Conservation (phyloP, 1,140 invertebrate genomes). For the Drosophila eugracilis region DNA sequence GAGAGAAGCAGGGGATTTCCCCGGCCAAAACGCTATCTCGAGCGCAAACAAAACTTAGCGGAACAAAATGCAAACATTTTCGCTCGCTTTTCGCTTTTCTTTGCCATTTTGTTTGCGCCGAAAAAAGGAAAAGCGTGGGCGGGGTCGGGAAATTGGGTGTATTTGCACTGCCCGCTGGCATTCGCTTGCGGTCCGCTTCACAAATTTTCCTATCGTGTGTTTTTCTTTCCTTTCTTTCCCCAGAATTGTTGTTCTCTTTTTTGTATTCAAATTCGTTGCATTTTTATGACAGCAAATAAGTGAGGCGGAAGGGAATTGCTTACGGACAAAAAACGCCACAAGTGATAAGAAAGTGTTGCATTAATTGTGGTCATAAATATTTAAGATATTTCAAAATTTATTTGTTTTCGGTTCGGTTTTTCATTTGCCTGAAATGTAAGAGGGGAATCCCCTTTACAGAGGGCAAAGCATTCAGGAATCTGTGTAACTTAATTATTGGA, state of each 20-base stretch:
- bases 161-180: conserved; percentile 48
- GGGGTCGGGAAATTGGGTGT: conserved; percentile 11
- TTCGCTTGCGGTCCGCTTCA: conserved; percentile 40
- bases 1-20: background rate
- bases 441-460: no score
- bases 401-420: no score
- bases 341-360: conserved; percentile 51
- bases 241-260: conserved; percentile 24
- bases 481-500: background rate
- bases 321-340: conserved; percentile 38
- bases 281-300: conserved; percentile 59
- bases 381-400: background rate
- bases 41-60: conserved; percentile 70
- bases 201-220: conserved; percentile 46
- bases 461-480: no score
- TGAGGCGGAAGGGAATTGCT: conserved; percentile 66
- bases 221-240: background rate
- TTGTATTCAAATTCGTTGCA: conserved; percentile 76
- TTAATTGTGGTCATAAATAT: conserved; percentile 49
- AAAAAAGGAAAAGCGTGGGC: conserved; percentile 35
- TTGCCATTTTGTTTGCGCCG: conserved; percentile 24
- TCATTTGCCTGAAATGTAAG: no score
- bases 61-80: conserved; percentile 77
- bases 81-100: conserved; percentile 23
- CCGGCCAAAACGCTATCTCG: conserved; percentile 49